Evolutionary conservation across 2,797 vertebrate genomes (phyloP), one percentile per base, ranked within the genome.

Genomic region (Taenioides sp.): DNA sequence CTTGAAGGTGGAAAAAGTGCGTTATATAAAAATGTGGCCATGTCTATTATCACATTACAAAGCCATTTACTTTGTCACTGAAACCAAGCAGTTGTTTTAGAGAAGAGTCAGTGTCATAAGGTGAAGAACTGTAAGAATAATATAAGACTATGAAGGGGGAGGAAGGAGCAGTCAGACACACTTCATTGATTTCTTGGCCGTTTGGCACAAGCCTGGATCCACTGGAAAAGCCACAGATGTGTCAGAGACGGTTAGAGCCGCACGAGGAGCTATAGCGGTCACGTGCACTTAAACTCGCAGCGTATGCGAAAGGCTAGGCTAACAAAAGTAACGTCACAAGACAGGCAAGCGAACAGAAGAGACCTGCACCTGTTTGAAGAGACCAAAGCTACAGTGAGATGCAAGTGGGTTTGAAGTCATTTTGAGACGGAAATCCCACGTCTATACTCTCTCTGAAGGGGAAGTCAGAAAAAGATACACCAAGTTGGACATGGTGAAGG

Each of bases 141-240:
- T 31, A 34, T 37, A 37, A 37, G 34, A 37, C 7, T 2, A 10
- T 2, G 34, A 2, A 37, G 34, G 34, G 34, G 34, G 10, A 62
- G 77, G 59, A 34, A 70, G 61, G 69, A 72, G 72, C 77, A 81
- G 85, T 77, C 82, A 81, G 87, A 16, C 4, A 2, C 4, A 16
- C 83, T 88, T 84, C 87, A 87, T 86, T 88, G 88, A 92, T 92
- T 90, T 88, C 87, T 83, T 88, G 87, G 86, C 89, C 85, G 84
- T 85, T 90, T 89, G 86, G 86, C 87, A 88, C 72, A 69, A 67
- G 84, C 63, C 84, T 76, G 68, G 85, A 84, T 84, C 86, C 57
- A 80, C 81, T 81, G 85, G 87, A 90, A 17, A 91, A 89, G 88
- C 86, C 86, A 88, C 84, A 84, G 83, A 89, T 83, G 86, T 85